Base-by-base conservation (phyloP, 2,797 vertebrate genomes). In the Malurus splendens region DNA sequence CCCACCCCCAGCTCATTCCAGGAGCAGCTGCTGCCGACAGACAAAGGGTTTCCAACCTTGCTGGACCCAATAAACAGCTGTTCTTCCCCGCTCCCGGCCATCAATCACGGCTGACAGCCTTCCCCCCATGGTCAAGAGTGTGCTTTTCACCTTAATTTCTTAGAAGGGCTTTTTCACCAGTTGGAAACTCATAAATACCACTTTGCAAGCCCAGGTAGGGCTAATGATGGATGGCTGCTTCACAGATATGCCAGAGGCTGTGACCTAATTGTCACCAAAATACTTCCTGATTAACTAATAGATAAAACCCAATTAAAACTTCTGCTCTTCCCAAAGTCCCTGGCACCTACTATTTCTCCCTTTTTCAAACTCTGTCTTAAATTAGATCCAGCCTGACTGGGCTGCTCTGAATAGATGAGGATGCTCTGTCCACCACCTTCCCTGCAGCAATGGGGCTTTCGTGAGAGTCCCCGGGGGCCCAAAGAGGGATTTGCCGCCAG, bases 221-320 rank as follows among this genome's bases (percentile, higher is more conserved):
- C 84, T 89, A 41, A 92, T 95, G 94, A 95, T 90, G 78, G 89
- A 94, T 95, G 92, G 90, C 80, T 76, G 84, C 87, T 78, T 60
- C 83, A 30, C 76, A 66, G 90, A 57, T 27, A 82, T 56, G 93
- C 95, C 95, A 91, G 87, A 90, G 93, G 93, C 93, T 95, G 70
- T 80, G 93, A 94, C 93, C 93, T 92, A 79, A 93, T 92, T 95
- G 92, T 89, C 92, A 92, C 90, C 1, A 1, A 93, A 90, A 94
- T 75, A 86, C 94, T 89, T 89, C 82, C 92, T 85, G 94, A 94
- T 94, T 94, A 94, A 94, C 94, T 93, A 80, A 85, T 77, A 91
- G 90, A 74, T 73, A 73, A 84, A 92, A 94, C 55, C 75, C 94
- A 92, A 93, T 94, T 95, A 95, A 95, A 92, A 92, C 75, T 73